Percentiles rank a stretch among this genome's conserved stretches.
Evolutionary conservation across 2,888 invertebrate genomes (phyloP).

Genomic region (Idaea dimidiata): DNA sequence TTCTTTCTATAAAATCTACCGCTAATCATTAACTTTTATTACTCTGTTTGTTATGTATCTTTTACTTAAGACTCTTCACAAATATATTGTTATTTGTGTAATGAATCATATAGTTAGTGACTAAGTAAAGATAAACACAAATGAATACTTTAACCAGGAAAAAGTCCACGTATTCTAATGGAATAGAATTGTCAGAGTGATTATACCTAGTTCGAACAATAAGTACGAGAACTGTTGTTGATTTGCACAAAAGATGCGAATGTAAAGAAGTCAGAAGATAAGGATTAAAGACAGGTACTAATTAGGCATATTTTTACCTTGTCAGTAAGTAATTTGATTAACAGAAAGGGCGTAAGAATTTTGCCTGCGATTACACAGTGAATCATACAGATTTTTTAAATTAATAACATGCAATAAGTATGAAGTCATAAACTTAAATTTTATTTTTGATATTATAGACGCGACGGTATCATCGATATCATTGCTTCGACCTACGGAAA

Average conservation of each 20-base stretch:
- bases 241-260: neutral
- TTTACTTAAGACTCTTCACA: constrained; percentile 12
- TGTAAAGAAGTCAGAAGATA: neutral
- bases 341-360: neutral
- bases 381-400: neutral
- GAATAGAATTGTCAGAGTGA: neutral
- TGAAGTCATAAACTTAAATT: neutral
- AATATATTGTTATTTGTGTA: neutral
- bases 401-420: neutral
- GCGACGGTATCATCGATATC: neutral
- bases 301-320: neutral
- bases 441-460: neutral
- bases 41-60: neutral
- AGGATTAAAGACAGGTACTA: neutral
- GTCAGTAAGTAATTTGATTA: neutral
- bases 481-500: neutral
- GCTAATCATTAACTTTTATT: neutral
- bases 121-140: constrained; percentile 7
- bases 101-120: neutral
- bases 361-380: neutral
- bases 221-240: neutral
- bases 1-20: neutral
- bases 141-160: constrained; percentile 2
- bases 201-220: neutral
- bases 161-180: neutral